A percentile compares a stretch with the other conserved stretches of the same genome.
Conservation (phyloP, 2,113 vertebrate species). For the Cyanoliseus patagonus region DNA sequence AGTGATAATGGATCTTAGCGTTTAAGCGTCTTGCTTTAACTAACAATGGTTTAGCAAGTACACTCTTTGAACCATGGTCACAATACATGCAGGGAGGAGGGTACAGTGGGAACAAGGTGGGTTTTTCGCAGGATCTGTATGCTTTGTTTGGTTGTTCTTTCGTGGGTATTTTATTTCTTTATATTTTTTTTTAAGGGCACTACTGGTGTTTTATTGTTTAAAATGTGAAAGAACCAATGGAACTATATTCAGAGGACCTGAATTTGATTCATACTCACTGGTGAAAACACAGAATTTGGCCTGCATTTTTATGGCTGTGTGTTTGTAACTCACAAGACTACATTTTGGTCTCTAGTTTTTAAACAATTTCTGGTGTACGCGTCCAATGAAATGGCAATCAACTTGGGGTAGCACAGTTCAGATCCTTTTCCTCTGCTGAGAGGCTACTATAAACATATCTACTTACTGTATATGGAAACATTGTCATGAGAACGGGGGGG, state of each 20-base stretch:
- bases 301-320: neutral
- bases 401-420: conserved; percentile 37
- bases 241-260: conserved; percentile 48
- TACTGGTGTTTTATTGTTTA: conserved; percentile 53
- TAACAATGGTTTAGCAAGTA: conserved; percentile 79
- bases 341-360: conserved; percentile 31
- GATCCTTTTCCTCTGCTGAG: conserved; percentile 28
- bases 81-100: conserved; percentile 77
- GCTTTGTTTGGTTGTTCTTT: conserved; percentile 49
- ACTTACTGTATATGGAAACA: conserved; percentile 44
- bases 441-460: conserved; percentile 52
- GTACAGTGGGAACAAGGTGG: conserved; percentile 44
- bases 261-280: conserved; percentile 49
- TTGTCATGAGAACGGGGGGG: conserved; percentile 19
- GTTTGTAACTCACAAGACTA: conserved; percentile 66
- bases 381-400: conserved; percentile 38
- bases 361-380: conserved; percentile 44
- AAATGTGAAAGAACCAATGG: conserved; percentile 67
- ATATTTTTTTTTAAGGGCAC: conserved; percentile 2
- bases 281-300: conserved; percentile 38
- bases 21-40: conserved; percentile 72
- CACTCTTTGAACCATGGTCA: conserved; percentile 79
- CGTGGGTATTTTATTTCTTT: neutral
- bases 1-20: conserved; percentile 66
- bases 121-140: conserved; percentile 60